Evolutionary conservation across 2,113 vertebrate genomes (phyloP).

Genomic region (Miniopterus natalensis): DNA sequence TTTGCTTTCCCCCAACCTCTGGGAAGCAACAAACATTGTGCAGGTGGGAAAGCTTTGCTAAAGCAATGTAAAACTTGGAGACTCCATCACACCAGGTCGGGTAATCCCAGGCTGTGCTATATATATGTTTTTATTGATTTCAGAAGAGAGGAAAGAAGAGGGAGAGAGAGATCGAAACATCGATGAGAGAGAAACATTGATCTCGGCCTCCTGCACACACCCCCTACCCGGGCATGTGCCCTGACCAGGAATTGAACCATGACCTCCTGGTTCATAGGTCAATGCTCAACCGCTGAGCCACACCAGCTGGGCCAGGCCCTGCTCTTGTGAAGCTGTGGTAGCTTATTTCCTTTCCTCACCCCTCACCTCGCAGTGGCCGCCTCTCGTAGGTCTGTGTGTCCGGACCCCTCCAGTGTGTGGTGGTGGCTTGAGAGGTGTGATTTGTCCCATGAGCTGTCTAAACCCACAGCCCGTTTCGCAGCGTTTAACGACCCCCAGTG

Average conservation of each 20-base stretch:
- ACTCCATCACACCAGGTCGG: fast-evolving
- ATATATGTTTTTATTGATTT: no score
- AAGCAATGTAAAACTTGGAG: fast-evolving
- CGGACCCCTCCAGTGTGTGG: background rate
- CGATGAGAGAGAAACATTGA: no score
- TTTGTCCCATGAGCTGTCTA: background rate
- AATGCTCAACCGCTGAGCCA: no score
- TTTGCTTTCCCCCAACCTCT: background rate
- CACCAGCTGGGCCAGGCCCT: no score
- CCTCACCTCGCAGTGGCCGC: background rate
- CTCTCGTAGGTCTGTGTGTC: background rate
- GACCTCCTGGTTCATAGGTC: no score
- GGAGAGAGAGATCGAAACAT: no score
- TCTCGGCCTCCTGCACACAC: no score
- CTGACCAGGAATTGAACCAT: no score
- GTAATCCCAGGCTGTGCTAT: background rate
- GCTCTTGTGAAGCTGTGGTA: background rate
- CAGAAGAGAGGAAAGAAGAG: no score
- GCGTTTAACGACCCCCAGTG: background rate
- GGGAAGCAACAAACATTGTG: background rate
- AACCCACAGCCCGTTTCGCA: background rate
- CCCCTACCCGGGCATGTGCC: no score
- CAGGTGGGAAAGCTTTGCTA: background rate
- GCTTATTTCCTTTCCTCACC: background rate
- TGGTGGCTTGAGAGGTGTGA: fast-evolving